Evolutionary conservation across 2,888 invertebrate species (phyloP).

Genomic region (Scaeva pyrastri): DNA sequence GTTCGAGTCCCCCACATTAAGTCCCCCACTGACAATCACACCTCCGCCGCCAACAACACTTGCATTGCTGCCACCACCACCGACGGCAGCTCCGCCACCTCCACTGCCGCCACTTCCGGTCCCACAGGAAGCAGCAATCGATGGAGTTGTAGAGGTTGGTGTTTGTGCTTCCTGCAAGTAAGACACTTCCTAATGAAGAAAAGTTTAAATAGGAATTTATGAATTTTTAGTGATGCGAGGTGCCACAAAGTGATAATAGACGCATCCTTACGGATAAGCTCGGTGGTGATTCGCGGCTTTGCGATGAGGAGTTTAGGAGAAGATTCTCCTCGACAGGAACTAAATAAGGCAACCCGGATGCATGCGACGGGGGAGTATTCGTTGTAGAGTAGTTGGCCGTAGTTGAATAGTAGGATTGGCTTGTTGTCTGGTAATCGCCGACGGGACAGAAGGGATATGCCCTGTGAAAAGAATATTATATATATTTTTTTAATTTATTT

Average conservation of each 20-base stretch:
- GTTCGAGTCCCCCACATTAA: constrained; percentile 79
- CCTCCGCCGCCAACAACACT: constrained; percentile 79
- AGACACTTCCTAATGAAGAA: constrained; percentile 81
- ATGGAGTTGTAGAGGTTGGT: constrained; percentile 85
- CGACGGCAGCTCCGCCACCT: constrained; percentile 71
- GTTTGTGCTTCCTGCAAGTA: constrained; percentile 83
- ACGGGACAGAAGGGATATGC: constrained; percentile 92
- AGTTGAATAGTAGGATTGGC: constrained; percentile 87
- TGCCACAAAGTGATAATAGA: constrained; percentile 1
- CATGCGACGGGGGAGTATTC: constrained; percentile 83
- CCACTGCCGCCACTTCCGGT: constrained; percentile 84
- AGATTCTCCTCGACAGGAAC: constrained; percentile 89
- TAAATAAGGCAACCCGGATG: constrained; percentile 86
- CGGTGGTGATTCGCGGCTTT: constrained; percentile 87
- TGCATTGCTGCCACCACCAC: constrained; percentile 77
- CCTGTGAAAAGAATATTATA: constrained; percentile 84
- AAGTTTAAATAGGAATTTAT: constrained; percentile 37
- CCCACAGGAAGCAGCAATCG: constrained; percentile 84
- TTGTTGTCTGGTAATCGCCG: constrained; percentile 85
- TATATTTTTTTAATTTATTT: neutral
- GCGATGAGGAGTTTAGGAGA: constrained; percentile 85
- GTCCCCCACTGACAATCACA: constrained; percentile 78
- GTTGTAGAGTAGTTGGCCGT: constrained; percentile 86
- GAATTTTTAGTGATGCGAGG: neutral
- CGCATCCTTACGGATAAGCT: constrained; percentile 87